Base-by-base conservation (phyloP, 1,140 invertebrate species). In the Magallana ariakensis region DNA sequence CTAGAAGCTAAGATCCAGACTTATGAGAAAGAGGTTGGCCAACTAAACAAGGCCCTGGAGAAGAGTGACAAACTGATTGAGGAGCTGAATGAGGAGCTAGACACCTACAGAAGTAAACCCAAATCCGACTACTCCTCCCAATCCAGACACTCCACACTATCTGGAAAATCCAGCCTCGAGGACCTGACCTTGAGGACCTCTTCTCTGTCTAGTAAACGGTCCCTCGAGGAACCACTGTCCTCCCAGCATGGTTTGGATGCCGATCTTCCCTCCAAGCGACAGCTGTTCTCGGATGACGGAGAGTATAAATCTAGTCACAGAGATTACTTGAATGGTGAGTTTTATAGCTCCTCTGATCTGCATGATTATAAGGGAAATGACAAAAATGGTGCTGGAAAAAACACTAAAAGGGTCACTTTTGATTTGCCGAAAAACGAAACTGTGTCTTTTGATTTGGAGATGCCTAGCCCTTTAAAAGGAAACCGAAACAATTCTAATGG, bases 21-120 rank as follows among this genome's bases (percentile, higher is more conserved):
- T 53, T 92, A 92, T 82, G 93, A 94, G 87, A 94, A 94, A 84
- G 92, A 94, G 87, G 90, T 94, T 16, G 88, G 88, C 13, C 90
- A 92, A 81, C 88, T 94, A 54, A 92, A 94, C 75, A 94, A 93
- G 80, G 94, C 94, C 22, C 85, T 94, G 54, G 92, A 94, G 57
- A 91, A 91, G 82, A 94, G 93, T 89, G 94, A 94, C 84, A 90
- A 90, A 80, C 93, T 94, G 87, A 93, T 94, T 83, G 93, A 94
- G 83, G 91, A 93, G 26, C 88, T 94, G 53, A 87, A 94, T 88
- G 87, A 91, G 16, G 89, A 92, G 58, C 58, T 92, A 19, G 88
- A 89, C 81, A 62, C 84, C 15, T 86, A 85, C 60, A 87, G 85
- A 19, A 81, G 86, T 19, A 89, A 87, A 57, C 82, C 80, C n/a